These are phyloP conservation scores for Galemys pyrenaicus DNA, from an alignment of 2,113 vertebrate species.

Conservation along the genomic window DNA sequence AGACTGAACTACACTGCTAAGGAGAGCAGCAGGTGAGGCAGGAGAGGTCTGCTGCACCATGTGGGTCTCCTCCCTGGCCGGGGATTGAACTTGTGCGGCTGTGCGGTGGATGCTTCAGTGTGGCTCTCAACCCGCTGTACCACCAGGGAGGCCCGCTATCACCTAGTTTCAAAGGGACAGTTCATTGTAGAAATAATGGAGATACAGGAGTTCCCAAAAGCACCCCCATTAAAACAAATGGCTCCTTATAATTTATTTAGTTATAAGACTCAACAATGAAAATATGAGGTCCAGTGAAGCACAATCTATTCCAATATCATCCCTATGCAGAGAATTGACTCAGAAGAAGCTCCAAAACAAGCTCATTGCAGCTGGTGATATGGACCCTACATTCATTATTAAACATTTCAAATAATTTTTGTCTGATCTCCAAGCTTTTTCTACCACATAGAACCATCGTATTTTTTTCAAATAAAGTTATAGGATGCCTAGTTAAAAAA, in stretches of 20 bases:
- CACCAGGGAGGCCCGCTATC: no score
- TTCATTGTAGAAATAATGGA: not conserved
- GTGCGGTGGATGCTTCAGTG: no score
- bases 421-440: not conserved
- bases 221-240: not conserved
- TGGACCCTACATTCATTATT: not conserved
- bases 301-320: not conserved
- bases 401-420: not conserved
- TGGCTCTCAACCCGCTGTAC: no score
- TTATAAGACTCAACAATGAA: not conserved
- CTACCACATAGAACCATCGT: not conserved
- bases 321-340: not conserved
- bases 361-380: not conserved
- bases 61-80: no score
- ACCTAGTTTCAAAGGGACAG: not conserved
- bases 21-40: no score
- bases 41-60: no score
- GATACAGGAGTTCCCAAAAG: not conserved
- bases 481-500: not conserved
- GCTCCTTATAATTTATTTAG: not conserved
- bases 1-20: no score
- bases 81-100: no score
- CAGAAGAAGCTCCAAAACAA: not conserved
- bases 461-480: slow-evolving; percentile 24
- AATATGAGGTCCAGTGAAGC: not conserved